A percentile compares a stretch with the other conserved stretches of the same genome.
Conservation (phyloP, 1,140 invertebrate species). For the Brachionus asplanchnoidis region DNA sequence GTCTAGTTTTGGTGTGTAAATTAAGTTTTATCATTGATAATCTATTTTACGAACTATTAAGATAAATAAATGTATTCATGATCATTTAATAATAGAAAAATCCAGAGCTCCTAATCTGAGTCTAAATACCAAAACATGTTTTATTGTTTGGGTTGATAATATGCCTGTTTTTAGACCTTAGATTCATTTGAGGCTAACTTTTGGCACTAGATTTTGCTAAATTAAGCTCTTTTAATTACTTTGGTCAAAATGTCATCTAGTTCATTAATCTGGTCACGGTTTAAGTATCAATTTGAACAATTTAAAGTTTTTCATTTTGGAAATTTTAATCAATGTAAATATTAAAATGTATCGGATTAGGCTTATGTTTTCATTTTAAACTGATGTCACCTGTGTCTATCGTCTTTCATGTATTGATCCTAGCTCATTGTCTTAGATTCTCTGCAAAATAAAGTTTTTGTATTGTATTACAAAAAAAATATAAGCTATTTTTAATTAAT, state of each 20-base stretch:
- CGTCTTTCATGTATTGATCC: neutral
- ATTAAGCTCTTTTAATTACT: neutral
- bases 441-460: no score
- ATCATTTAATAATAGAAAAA: neutral
- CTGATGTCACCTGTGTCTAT: neutral
- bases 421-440: no score
- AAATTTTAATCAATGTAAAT: conserved; percentile 12
- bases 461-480: neutral
- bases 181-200: neutral
- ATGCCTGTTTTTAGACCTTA: neutral
- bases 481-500: neutral
- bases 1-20: neutral
- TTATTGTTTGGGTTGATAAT: neutral
- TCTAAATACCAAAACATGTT: conserved; percentile 32
- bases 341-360: neutral
- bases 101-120: neutral
- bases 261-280: neutral
- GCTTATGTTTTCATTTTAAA: neutral
- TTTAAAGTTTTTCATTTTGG: neutral
- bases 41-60: neutral
- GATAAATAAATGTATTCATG: conserved; percentile 13
- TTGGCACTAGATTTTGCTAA: neutral
- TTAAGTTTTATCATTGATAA: conserved; percentile 17
- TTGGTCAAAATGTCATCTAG: neutral
- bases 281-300: neutral